Conservation (phyloP, 2,888 invertebrate genomes). For the Axea sp. region DNA sequence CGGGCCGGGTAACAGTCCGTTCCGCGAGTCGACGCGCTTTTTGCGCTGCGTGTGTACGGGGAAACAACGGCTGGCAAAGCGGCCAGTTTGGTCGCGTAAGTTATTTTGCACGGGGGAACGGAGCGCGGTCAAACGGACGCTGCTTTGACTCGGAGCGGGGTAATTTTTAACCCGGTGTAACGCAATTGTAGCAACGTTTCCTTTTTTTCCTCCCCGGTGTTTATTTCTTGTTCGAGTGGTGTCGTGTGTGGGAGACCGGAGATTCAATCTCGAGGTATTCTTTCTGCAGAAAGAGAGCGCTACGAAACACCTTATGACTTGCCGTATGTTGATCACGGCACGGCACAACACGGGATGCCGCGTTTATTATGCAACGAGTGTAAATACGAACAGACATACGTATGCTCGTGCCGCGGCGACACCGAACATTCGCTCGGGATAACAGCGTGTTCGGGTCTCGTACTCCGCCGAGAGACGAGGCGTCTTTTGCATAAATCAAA, state of each 20-base stretch:
- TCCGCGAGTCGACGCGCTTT: too few relatives aligned
- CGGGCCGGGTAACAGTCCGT: too few relatives aligned
- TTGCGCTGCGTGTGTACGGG: too few relatives aligned
- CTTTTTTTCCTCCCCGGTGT: conserved; percentile 16
- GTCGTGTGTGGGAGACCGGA: conserved; percentile 57
- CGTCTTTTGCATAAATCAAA: conserved; percentile 59
- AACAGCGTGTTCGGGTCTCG: conserved; percentile 46
- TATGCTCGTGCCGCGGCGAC: conserved; percentile 54
- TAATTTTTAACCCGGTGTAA: background rate
- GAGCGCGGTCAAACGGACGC: too few relatives aligned
- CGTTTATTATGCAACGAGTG: conserved; percentile 74
- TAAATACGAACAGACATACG: conserved; percentile 49
- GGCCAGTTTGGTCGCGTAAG: too few relatives aligned
- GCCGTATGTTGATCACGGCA: conserved; percentile 74
- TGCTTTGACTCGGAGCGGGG: background rate
- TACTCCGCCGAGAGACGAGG: conserved; percentile 35
- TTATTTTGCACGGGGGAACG: too few relatives aligned
- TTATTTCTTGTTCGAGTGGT: conserved; percentile 35
- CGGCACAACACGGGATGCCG: conserved; percentile 58
- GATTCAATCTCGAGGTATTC: conserved; percentile 46
- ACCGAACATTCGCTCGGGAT: conserved; percentile 57
- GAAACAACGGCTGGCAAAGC: too few relatives aligned
- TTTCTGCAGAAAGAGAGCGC: conserved; percentile 48
- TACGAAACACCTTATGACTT: conserved; percentile 72
- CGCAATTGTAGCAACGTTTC: conserved; percentile 15